Evolutionary conservation across 92 coral and sea anemone species (phyloP).

Genomic region (Epizoanthus stellaris): DNA sequence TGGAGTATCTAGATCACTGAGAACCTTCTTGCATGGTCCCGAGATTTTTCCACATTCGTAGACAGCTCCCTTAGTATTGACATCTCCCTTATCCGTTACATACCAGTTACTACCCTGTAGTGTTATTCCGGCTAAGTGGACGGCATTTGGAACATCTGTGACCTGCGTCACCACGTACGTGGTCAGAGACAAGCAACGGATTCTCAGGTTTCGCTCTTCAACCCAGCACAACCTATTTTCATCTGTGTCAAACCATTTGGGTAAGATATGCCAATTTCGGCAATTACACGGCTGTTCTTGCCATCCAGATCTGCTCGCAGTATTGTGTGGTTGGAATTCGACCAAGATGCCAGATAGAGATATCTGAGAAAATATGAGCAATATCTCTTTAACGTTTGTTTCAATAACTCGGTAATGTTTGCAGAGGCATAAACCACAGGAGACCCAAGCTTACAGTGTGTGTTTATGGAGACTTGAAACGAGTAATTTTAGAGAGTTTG

Average conservation of each 20-base stretch:
- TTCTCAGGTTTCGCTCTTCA: neutral
- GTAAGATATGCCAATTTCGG: neutral
- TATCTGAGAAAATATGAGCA: neutral
- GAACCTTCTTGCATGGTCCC: neutral
- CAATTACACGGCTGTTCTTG: neutral
- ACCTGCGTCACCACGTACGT: slow-evolving; percentile 3
- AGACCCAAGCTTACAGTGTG: too few relatives aligned
- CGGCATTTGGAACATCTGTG: slow-evolving; percentile 7
- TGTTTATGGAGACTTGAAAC: too few relatives aligned
- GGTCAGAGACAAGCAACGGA: slow-evolving; percentile 12
- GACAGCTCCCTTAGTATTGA: neutral
- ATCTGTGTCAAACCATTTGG: slow-evolving; percentile 1
- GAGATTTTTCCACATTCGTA: slow-evolving; percentile 10
- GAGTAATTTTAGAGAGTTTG: too few relatives aligned
- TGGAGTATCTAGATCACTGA: neutral
- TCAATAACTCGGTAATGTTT: too few relatives aligned
- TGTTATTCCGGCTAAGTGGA: slow-evolving; percentile 2
- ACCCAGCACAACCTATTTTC: slow-evolving; percentile 23
- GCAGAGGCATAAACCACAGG: too few relatives aligned
- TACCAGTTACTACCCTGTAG: slow-evolving; percentile 8
- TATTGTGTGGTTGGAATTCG: slow-evolving; percentile 14
- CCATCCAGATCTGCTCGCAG: slow-evolving; percentile 35
- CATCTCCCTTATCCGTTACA: slow-evolving; percentile 25
- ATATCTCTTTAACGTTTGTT: too few relatives aligned
- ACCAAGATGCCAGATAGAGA: slow-evolving; percentile 20